Conservation (phyloP, 1,140 invertebrate species). For the Drosophila mayri region DNA sequence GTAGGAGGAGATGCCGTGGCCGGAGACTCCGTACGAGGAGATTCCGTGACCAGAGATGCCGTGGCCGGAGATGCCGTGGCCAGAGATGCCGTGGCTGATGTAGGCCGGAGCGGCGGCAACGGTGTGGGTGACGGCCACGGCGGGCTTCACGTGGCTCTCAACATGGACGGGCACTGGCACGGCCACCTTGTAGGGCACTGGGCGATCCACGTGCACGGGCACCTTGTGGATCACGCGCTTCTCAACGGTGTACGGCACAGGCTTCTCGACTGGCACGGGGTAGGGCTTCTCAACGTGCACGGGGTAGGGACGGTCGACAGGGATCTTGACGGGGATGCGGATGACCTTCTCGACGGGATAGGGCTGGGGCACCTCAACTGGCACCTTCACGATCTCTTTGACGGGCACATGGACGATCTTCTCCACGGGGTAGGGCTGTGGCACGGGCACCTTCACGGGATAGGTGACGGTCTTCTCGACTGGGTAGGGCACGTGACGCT, state of each 20-base stretch:
- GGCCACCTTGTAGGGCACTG: constrained; percentile 87
- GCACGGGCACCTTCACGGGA: constrained; percentile 88
- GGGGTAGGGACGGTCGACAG: constrained; percentile 87
- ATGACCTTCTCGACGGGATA: constrained; percentile 88
- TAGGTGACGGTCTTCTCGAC: constrained; percentile 89
- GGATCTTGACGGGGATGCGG: constrained; percentile 86
- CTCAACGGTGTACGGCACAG: constrained; percentile 87
- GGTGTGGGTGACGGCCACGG: constrained; percentile 57
- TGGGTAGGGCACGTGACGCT: constrained; percentile 88
- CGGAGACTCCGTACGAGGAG: constrained; percentile 45
- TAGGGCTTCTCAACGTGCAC: constrained; percentile 87
- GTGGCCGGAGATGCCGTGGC: constrained; percentile 42
- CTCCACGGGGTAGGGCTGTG: constrained; percentile 88
- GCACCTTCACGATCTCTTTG: constrained; percentile 88
- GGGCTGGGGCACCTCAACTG: constrained; percentile 89
- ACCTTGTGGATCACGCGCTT: constrained; percentile 86
- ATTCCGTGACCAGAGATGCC: constrained; percentile 48
- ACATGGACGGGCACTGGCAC: constrained; percentile 87
- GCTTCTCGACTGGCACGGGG: constrained; percentile 88
- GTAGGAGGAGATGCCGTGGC: constrained; percentile 60
- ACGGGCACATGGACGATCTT: constrained; percentile 87
- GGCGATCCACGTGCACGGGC: constrained; percentile 86
- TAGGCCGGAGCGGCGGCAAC: constrained; percentile 60
- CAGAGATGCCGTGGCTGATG: constrained; percentile 52
- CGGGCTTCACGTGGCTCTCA: constrained; percentile 78